These are phyloP conservation scores for Hyposoter dolosus DNA, from an alignment of 2,888 invertebrate genomes.

Conservation along the genomic window DNA sequence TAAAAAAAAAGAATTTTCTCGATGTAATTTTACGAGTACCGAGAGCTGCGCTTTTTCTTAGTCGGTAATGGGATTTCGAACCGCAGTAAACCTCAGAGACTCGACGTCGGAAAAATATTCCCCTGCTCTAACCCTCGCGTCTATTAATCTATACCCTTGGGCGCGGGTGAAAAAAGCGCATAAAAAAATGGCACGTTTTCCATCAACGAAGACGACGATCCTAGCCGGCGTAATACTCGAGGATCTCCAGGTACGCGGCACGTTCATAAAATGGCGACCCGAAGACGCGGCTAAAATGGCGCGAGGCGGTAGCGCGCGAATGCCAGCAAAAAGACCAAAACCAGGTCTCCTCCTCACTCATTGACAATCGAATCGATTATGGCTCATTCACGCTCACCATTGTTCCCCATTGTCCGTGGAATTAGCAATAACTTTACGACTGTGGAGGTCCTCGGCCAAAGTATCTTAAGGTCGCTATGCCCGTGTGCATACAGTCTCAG, in stretches of 20 bases:
- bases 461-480: background rate
- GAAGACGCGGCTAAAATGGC: background rate
- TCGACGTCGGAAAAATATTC: slow-evolving; percentile 34
- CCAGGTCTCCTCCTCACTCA: slow-evolving; percentile 55
- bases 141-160: slow-evolving; percentile 3
- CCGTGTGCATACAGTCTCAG: background rate
- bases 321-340: slow-evolving; percentile 53
- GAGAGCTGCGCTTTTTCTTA: slow-evolving; percentile 14
- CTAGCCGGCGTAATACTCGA: slow-evolving; percentile 3
- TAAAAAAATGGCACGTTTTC: slow-evolving; percentile 6
- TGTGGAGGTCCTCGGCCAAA: slow-evolving; percentile 34
- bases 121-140: background rate
- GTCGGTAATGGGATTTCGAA: slow-evolving; percentile 27
- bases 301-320: slow-evolving; percentile 5
- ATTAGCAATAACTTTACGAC: slow-evolving; percentile 77
- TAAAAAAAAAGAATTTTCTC: slow-evolving; percentile 34
- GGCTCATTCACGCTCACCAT: slow-evolving; percentile 74
- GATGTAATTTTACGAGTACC: slow-evolving; percentile 51
- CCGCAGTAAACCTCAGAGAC: slow-evolving; percentile 21
- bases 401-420: slow-evolving; percentile 73
- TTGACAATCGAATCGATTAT: slow-evolving; percentile 80
- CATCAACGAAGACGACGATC: background rate
- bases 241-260: slow-evolving; percentile 28
- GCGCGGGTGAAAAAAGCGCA: slow-evolving; percentile 18
- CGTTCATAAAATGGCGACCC: slow-evolving; percentile 22